phyloP scores from a whole-genome alignment of 2,797 vertebrate genomes.

The Chromobotia macracanthus region DNA sequence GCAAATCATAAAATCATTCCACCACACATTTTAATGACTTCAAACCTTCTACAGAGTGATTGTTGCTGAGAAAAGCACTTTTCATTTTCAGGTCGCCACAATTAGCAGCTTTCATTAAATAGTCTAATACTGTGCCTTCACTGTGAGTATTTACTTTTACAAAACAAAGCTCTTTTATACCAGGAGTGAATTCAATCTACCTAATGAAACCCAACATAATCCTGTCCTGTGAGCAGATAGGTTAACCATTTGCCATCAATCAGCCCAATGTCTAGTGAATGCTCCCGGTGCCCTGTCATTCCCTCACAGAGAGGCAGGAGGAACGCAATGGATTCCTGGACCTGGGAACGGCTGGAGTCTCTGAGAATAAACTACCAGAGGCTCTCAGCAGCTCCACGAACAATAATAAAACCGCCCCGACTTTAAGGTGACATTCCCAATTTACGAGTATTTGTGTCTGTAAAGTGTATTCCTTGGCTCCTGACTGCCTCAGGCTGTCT shows the following conservation, averaged over 20 bases:
- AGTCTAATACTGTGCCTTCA: slow-evolving; percentile 21
- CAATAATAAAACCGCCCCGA: slow-evolving; percentile 88
- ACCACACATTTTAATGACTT: slow-evolving; percentile 33
- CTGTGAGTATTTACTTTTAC: not conserved
- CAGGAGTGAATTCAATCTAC: slow-evolving; percentile 30
- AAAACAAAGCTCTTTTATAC: slow-evolving; percentile 26
- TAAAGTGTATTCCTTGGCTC: slow-evolving; percentile 91
- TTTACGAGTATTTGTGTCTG: slow-evolving; percentile 93
- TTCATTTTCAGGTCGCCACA: slow-evolving; percentile 21
- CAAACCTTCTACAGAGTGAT: slow-evolving; percentile 37
- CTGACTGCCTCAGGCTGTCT: slow-evolving; percentile 83
- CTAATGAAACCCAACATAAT: slow-evolving; percentile 47
- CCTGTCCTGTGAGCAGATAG: slow-evolving; percentile 84
- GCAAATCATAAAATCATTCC: slow-evolving; percentile 32
- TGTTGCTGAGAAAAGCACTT: slow-evolving; percentile 33
- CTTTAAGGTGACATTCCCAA: slow-evolving; percentile 90
- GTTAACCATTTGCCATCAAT: slow-evolving; percentile 89
- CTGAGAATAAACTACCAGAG: slow-evolving; percentile 85
- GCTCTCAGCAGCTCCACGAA: slow-evolving; percentile 86
- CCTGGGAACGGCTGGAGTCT: slow-evolving; percentile 81
- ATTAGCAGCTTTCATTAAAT: slow-evolving; percentile 33
- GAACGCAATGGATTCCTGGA: slow-evolving; percentile 80
- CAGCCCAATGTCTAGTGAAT: slow-evolving; percentile 84
- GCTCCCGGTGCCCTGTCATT: slow-evolving; percentile 76
- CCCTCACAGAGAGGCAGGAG: slow-evolving; percentile 55